phyloP scores from a whole-genome alignment of 2,113 vertebrate genomes.

The Clupea harengus region DNA sequence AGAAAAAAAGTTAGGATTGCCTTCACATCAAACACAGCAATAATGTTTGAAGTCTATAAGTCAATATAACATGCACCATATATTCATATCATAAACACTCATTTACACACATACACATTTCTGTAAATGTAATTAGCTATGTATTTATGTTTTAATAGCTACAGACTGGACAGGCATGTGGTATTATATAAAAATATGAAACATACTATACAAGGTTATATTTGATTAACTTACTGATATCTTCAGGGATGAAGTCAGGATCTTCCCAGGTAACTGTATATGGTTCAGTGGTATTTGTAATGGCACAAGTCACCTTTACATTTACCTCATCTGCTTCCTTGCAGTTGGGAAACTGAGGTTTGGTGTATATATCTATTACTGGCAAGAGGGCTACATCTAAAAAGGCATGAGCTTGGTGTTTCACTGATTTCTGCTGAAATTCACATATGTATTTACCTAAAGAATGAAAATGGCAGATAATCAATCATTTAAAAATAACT shows the following conservation, averaged over 20 bases:
- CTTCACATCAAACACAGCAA: not conserved
- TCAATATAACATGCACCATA: not conserved
- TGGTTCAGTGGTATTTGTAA: slow-evolving; percentile 29
- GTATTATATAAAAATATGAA: too few species aligned
- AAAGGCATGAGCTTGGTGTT: slow-evolving; percentile 40
- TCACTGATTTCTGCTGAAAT: not conserved
- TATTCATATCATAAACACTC: too few species aligned
- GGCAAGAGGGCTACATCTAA: slow-evolving; percentile 57
- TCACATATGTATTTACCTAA: slow-evolving; percentile 59
- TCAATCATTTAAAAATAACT: not conserved
- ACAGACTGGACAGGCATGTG: not conserved
- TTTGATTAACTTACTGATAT: fast-evolving
- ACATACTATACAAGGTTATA: too few species aligned
- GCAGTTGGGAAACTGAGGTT: slow-evolving; percentile 58
- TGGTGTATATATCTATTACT: slow-evolving; percentile 3
- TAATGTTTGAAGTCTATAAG: not conserved
- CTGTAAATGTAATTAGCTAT: not conserved
- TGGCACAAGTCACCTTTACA: slow-evolving; percentile 14
- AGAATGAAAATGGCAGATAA: slow-evolving; percentile 8
- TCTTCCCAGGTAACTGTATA: slow-evolving; percentile 46
- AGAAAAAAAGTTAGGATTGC: not conserved
- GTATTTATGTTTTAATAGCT: not conserved
- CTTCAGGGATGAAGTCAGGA: fast-evolving
- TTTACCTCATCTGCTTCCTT: fast-evolving
- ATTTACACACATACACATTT: too few species aligned